Percentiles rank a stretch among this genome's conserved stretches.
These are phyloP conservation scores for Branchellion lobata DNA, from an alignment of 2,888 invertebrate genomes.

Conservation along the genomic window DNA sequence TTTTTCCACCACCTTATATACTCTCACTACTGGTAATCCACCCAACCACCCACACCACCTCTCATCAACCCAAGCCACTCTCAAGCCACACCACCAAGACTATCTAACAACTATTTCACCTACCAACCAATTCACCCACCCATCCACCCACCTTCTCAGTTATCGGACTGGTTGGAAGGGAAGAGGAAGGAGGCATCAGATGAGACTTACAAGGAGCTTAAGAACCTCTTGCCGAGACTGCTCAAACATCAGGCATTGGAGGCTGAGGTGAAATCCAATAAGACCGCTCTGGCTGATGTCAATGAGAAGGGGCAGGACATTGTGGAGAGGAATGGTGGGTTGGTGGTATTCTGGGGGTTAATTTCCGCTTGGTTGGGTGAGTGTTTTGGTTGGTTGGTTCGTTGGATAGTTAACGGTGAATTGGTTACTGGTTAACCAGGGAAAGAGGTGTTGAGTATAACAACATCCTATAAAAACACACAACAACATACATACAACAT, in stretches of 20 bases:
- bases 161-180: constrained; percentile 85
- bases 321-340: neutral
- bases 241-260: constrained; percentile 65
- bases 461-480: too few relatives aligned
- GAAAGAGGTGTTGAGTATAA: too few relatives aligned
- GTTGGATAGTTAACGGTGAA: too few relatives aligned
- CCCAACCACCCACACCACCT: too few relatives aligned
- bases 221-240: constrained; percentile 68
- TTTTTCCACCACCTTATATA: too few relatives aligned
- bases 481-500: too few relatives aligned
- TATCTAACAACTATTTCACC: too few relatives aligned
- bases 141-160: too few relatives aligned
- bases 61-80: too few relatives aligned
- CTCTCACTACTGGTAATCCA: too few relatives aligned
- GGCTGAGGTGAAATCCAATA: constrained; percentile 64
- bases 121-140: neutral
- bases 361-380: constrained; percentile 36
- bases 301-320: constrained; percentile 53
- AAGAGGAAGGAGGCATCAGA: constrained; percentile 87
- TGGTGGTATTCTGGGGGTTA: neutral
- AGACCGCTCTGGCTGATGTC: constrained; percentile 60
- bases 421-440: too few relatives aligned
- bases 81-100: too few relatives aligned
- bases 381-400: constrained; percentile 70
- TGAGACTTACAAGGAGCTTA: constrained; percentile 85